Base-by-base conservation (phyloP, 2,797 vertebrate genomes). In the Emydoidea blandingii region DNA sequence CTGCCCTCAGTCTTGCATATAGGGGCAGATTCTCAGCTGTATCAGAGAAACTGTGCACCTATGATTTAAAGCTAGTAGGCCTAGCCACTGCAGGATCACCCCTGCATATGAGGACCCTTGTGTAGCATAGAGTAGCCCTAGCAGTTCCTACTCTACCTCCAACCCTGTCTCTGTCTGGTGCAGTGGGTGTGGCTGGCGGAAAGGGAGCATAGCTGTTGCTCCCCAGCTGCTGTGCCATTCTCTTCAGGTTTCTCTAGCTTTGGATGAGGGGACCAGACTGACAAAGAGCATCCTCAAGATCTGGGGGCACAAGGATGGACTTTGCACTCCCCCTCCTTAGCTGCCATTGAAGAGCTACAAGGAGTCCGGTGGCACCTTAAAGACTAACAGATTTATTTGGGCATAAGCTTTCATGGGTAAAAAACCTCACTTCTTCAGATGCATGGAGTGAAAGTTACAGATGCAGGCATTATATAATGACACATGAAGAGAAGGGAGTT, bases 1-100 rank as follows among this genome's bases (percentile, higher is more conserved):
- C 27, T 59, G 27, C 5, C 56, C 56, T 57, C 54, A 23, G 8
- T 56, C 79, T 34, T 85, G 56, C 76, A 85, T 25, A 14, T 4
- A 83, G 25, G 0, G 0, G 62, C 47, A 4, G 25, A 9, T 10
- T 41, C 34, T 88, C 5, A 59, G 44, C 1, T 11, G 31, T 59
- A 86, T 34, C 0, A 81, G 31, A 31, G 47, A 31, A 52, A 81
- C 16, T 81, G 31, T 52, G 18, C 6, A 76, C 18, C 50, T 23
- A 31, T 14, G 14, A 54, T 54, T 6, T 81, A 52, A 81, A 81
- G 50, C 31, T 53, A 14, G 41, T 74, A 23, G 23, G 37, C 37
- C 23, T 41, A 44, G 37, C 12, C 72, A 76, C 12, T 76, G 12
- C 12, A 76, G 12, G 19, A 44, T 78, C 1, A 2, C 4, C 2